Base-by-base conservation (phyloP, 92 coral and sea anemone genomes). In the Epizoanthus rinbou region DNA sequence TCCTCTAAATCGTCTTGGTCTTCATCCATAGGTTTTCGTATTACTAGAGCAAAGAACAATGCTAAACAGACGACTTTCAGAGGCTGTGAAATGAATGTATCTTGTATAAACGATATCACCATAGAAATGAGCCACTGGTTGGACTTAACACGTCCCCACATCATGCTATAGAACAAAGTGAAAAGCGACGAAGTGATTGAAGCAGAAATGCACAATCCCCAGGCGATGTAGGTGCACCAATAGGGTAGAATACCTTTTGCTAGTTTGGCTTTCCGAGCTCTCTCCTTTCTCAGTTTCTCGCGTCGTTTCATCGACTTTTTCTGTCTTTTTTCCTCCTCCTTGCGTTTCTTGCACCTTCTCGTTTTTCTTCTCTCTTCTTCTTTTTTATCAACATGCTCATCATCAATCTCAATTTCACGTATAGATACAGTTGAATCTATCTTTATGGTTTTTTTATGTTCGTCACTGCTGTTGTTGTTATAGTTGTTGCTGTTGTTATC, bases 131-230 rank as follows among this genome's bases (percentile, higher is more conserved):
- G 67, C 94, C 94, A 91, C 52, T 78, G 70, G 84, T 85, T 86
- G 13, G 94, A 91, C 60, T 88, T 87, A 16, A 79, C 94, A 63
- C 54, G 82, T 15, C 94, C 94, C 94, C 94, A 91, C 94, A 91
- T 91, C 94, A 91, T 91, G 86, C 92, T 89, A 80, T 91, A 91
- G 83, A 91, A 91, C 22, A 91, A 57, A 8, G 87, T 82, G 76
- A 91, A 86, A 75, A 80, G 62, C 3, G 90, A 85, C 4, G 94
- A 82, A 23, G 74, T 6, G 6, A 86, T 25, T 14, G 92, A 85
- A 2, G 86, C 84, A 11, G 71, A 19, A 54, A 88, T 57, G 78
- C 94, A 91, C 66, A 91, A 71, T 8, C 78, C 81, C 94, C 94
- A 91, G 3, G 88, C 94, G 1, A 91, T 71, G 65, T 91, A 83